A percentile compares a stretch with the other conserved stretches of the same genome.
These are phyloP conservation scores for Argynnis bischoffii DNA, from an alignment of 2,888 invertebrate genomes.

Conservation along the genomic window DNA sequence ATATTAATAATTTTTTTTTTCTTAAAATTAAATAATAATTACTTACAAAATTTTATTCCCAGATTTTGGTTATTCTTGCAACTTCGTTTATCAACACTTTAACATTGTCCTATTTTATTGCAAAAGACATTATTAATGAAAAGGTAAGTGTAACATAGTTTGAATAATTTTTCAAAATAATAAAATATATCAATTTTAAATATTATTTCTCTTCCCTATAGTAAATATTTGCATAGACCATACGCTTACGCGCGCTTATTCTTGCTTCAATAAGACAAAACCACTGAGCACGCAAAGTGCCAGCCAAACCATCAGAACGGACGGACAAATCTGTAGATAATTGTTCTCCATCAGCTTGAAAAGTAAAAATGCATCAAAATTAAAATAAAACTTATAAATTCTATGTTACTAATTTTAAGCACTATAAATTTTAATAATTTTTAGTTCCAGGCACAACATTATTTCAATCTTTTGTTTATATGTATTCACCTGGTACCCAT, in stretches of 20 bases:
- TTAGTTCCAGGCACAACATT: background rate
- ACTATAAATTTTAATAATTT: background rate
- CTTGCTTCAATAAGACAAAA: too few species aligned
- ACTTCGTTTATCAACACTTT: constrained; percentile 53
- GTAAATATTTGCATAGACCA: too few species aligned
- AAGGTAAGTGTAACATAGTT: constrained; percentile 46
- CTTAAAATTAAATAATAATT: background rate
- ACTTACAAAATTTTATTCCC: constrained; percentile 42
- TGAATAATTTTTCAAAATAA: too few species aligned
- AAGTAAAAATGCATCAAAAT: too few species aligned
- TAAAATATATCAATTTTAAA: too few species aligned
- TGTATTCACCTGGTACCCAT: constrained; percentile 50
- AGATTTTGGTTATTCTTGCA: constrained; percentile 58
- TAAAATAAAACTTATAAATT: background rate
- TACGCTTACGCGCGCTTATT: too few species aligned
- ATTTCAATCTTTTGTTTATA: constrained; percentile 42
- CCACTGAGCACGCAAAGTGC: too few species aligned
- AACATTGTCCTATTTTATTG: constrained; percentile 49
- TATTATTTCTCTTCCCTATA: too few species aligned
- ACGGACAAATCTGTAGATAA: too few species aligned
- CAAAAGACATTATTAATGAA: constrained; percentile 49
- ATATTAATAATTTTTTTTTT: background rate
- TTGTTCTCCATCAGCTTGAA: too few species aligned
- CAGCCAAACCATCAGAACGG: too few species aligned
- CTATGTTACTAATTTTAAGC: constrained; percentile 5